phyloP scores from a whole-genome alignment of 2,888 invertebrate genomes.

The Plagodis dolabraria region DNA sequence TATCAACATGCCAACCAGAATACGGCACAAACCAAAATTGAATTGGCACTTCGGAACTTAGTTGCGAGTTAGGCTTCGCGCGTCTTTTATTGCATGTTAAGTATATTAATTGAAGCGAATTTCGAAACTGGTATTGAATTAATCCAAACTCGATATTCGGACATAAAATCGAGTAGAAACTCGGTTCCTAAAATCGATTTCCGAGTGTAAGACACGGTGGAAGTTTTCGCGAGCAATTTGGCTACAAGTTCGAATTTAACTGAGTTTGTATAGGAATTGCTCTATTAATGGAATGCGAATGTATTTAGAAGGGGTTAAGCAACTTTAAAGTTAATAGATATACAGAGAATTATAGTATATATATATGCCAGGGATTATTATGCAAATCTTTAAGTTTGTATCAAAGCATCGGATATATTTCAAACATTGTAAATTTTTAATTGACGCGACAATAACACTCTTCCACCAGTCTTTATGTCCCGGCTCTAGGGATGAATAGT shows the following conservation, averaged over 20 bases:
- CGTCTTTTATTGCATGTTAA: constrained; percentile 78
- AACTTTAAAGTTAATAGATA: constrained; percentile 8
- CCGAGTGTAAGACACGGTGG: constrained; percentile 42
- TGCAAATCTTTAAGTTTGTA: too few relatives aligned
- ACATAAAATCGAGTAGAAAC: constrained; percentile 60
- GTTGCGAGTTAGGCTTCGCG: constrained; percentile 61
- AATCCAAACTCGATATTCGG: constrained; percentile 65
- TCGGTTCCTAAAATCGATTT: constrained; percentile 59
- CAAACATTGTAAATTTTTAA: too few relatives aligned
- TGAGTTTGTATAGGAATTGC: constrained; percentile 45
- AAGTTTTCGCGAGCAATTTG: constrained; percentile 45
- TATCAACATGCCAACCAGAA: constrained; percentile 36
- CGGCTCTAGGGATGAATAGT: too few relatives aligned
- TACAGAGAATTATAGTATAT: too few relatives aligned
- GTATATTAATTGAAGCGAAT: constrained; percentile 63
- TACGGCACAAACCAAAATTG: constrained; percentile 47
- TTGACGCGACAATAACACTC: too few relatives aligned
- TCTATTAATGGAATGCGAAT: constrained; percentile 32
- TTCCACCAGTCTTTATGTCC: too few relatives aligned
- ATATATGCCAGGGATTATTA: too few relatives aligned
- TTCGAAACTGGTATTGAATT: constrained; percentile 21
- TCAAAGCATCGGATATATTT: too few relatives aligned
- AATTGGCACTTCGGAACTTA: constrained; percentile 73
- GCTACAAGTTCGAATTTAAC: constrained; percentile 35
- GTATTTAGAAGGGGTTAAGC: constrained; percentile 20